Evolutionary conservation across 2,888 invertebrate genomes (phyloP).

Genomic region (Aelia acuminata): DNA sequence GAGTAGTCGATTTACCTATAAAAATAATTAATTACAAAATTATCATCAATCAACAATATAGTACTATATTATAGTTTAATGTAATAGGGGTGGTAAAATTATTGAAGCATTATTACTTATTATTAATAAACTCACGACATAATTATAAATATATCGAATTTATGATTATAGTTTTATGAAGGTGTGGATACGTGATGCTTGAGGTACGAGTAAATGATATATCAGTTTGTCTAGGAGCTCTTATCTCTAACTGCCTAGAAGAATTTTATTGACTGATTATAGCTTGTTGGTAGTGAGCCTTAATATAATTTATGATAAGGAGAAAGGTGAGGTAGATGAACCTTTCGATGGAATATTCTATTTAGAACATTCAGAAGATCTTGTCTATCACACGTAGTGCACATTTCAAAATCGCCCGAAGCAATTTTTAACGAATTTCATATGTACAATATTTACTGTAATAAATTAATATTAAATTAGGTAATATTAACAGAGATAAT

Average conservation of each 20-base stretch:
- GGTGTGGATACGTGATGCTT: neutral
- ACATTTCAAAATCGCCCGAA: neutral
- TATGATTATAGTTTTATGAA: neutral
- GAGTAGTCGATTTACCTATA: too few relatives aligned
- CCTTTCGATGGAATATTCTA: neutral
- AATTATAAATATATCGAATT: neutral
- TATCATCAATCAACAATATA: neutral
- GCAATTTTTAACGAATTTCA: too few relatives aligned
- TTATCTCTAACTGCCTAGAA: slow-evolving; percentile 8
- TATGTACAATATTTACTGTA: too few relatives aligned
- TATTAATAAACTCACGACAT: neutral
- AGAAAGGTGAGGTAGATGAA: slow-evolving; percentile 23
- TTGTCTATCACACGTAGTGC: neutral
- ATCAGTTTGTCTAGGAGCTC: neutral
- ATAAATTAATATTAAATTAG: too few relatives aligned
- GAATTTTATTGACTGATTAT: slow-evolving; percentile 41
- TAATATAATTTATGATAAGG: slow-evolving; percentile 8
- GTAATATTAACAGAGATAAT: too few relatives aligned
- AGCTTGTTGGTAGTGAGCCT: slow-evolving; percentile 13
- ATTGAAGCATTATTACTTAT: too few relatives aligned
- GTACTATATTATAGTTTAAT: neutral
- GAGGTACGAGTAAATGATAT: neutral
- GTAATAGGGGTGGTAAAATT: too few relatives aligned
- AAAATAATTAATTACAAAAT: neutral
- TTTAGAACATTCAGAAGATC: neutral